These are phyloP conservation scores for Trypoxylus dichotomus DNA, from an alignment of 1,140 invertebrate genomes.

Conservation along the genomic window DNA sequence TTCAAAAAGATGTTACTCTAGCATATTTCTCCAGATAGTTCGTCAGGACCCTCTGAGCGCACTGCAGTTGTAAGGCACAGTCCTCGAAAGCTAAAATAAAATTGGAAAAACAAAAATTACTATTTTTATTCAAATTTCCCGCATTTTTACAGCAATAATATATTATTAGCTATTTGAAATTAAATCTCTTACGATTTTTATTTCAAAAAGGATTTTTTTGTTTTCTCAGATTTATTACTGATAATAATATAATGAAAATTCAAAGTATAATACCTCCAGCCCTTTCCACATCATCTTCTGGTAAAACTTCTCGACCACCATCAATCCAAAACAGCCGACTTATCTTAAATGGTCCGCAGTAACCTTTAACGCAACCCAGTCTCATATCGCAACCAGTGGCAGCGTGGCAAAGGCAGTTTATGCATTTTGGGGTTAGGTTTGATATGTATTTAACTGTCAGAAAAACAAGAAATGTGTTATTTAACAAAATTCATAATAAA, in stretches of 20 bases:
- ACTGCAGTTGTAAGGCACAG: constrained; percentile 62
- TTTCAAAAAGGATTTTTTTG: too few relatives aligned
- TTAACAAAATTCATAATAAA: too few relatives aligned
- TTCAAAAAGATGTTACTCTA: constrained; percentile 50
- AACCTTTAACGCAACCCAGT: constrained; percentile 57
- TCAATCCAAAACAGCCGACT: constrained; percentile 65
- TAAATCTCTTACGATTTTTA: too few relatives aligned
- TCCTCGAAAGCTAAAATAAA: constrained; percentile 58
- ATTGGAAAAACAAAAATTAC: too few relatives aligned
- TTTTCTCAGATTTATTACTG: too few relatives aligned
- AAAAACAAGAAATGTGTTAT: too few relatives aligned
- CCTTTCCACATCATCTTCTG: constrained; percentile 54
- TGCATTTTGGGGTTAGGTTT: constrained; percentile 53
- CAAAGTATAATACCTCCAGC: constrained; percentile 43
- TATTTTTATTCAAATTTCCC: too few relatives aligned
- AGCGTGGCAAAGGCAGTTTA: constrained; percentile 63
- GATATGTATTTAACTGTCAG: neutral
- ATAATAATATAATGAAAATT: too few relatives aligned
- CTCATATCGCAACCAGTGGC: constrained; percentile 58
- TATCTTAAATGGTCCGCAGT: constrained; percentile 66
- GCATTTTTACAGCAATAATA: too few relatives aligned
- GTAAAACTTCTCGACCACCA: constrained; percentile 58
- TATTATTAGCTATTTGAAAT: too few relatives aligned
- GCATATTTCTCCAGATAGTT: constrained; percentile 64
- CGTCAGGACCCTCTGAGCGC: constrained; percentile 61